These are phyloP conservation scores for Diphyllodes magnificus DNA, from an alignment of 2,113 vertebrate species.

Conservation along the genomic window DNA sequence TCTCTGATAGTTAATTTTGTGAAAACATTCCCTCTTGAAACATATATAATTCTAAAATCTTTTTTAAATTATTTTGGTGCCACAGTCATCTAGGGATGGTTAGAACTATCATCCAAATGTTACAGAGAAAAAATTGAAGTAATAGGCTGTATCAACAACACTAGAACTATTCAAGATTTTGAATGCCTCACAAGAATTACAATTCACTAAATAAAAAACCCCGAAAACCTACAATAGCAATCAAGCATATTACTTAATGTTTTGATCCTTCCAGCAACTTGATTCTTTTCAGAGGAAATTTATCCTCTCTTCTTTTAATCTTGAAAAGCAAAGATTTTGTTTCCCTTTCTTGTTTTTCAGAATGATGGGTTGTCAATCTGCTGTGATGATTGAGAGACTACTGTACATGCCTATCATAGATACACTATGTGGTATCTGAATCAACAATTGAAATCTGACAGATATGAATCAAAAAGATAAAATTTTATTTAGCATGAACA, in stretches of 20 bases:
- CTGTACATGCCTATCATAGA: background rate
- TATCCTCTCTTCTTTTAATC: fast-evolving
- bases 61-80: background rate
- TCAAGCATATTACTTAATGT: background rate
- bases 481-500: background rate
- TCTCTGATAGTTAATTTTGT: background rate
- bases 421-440: background rate
- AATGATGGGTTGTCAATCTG: background rate
- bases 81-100: background rate
- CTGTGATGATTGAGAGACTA: background rate
- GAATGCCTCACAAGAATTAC: background rate
- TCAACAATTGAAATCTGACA: background rate
- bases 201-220: background rate
- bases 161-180: background rate
- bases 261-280: background rate
- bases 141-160: background rate
- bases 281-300: background rate
- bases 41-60: background rate
- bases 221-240: background rate
- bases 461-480: background rate
- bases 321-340: background rate
- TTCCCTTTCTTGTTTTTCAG: background rate
- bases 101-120: background rate
- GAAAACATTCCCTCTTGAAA: background rate
- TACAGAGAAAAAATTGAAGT: background rate